Conservation (phyloP, 2,113 vertebrate genomes). For the Lathamus discolor region DNA sequence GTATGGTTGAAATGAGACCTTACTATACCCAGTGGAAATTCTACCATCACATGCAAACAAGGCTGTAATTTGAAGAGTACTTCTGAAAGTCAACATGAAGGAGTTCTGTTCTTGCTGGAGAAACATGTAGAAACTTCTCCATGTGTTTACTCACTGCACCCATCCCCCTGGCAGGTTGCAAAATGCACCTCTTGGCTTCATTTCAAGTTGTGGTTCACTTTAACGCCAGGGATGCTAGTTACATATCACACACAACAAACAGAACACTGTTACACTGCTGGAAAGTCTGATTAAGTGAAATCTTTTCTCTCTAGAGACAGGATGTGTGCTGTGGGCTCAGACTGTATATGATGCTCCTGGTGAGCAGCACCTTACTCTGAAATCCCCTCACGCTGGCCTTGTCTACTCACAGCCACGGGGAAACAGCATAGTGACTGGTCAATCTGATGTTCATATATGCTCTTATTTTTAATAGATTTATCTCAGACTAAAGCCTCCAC, state of each 20-base stretch:
- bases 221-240: not conserved
- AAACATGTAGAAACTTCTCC: not conserved
- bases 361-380: not conserved
- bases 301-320: not conserved
- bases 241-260: not conserved
- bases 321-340: not conserved
- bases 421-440: not conserved
- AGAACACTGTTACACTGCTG: not conserved
- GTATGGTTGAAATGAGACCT: not conserved
- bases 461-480: conserved; percentile 22
- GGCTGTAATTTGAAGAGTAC: not conserved
- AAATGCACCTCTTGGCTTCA: not conserved
- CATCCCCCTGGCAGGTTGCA: not conserved
- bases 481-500: not conserved
- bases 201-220: not conserved
- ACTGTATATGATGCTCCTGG: not conserved
- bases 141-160: not conserved
- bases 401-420: not conserved
- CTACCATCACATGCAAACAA: not conserved
- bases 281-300: not conserved
- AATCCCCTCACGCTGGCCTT: not conserved
- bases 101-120: not conserved
- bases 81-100: not conserved
- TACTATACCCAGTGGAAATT: not conserved
- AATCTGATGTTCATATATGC: not conserved